Evolutionary conservation across 1,140 invertebrate genomes (phyloP).

Genomic region (Brachionus rotundiformis): DNA sequence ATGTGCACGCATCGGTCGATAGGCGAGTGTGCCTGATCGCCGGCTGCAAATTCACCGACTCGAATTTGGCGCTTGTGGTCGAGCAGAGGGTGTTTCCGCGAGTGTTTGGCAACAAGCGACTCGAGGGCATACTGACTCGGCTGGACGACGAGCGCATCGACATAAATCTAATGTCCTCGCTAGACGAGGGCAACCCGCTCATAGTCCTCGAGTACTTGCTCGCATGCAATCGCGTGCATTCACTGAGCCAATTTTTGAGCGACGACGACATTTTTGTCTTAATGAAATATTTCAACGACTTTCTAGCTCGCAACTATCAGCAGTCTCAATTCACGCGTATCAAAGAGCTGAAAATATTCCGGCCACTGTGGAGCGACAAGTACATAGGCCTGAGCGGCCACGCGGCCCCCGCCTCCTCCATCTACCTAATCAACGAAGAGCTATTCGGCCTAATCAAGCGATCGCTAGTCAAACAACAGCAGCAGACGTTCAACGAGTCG

Average conservation of each 20-base stretch:
- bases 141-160: slow-evolving; percentile 47
- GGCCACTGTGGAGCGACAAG: neutral
- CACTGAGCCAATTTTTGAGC: slow-evolving; percentile 24
- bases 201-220: slow-evolving; percentile 41
- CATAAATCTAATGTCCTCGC: neutral
- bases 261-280: slow-evolving; percentile 46
- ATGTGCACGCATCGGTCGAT: slow-evolving; percentile 33
- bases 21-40: slow-evolving; percentile 28
- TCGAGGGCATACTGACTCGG: slow-evolving; percentile 22
- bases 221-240: slow-evolving; percentile 2
- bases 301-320: slow-evolving; percentile 15
- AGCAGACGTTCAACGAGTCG: neutral
- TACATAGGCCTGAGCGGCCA: neutral
- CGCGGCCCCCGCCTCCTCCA: neutral
- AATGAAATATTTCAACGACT: slow-evolving; percentile 51
- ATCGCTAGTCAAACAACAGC: slow-evolving; percentile 1
- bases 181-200: slow-evolving; percentile 35
- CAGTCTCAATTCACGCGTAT: neutral
- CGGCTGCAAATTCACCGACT: slow-evolving; percentile 15
- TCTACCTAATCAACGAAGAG: slow-evolving; percentile 43
- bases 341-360: slow-evolving; percentile 28
- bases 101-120: slow-evolving; percentile 32
- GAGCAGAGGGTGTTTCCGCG: slow-evolving; percentile 19
- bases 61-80: neutral
- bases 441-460: slow-evolving; percentile 13